These are phyloP conservation scores for Steinernema scapterisci DNA, from an alignment of 2,888 invertebrate genomes.

Conservation along the genomic window DNA sequence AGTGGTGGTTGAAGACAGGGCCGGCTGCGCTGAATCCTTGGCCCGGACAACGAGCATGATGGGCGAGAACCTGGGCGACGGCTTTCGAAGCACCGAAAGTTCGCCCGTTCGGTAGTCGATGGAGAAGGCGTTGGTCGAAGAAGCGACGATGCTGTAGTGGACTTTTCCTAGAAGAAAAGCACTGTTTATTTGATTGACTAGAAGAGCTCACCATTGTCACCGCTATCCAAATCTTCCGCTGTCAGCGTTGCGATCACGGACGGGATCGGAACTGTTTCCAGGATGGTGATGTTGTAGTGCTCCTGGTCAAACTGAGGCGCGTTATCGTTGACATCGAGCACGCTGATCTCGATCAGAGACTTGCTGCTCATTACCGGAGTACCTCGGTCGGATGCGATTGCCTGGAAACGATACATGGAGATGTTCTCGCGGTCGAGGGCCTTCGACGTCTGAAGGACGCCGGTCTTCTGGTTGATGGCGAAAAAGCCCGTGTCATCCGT, in stretches of 20 bases:
- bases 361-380: constrained; percentile 50
- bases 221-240: constrained; percentile 89
- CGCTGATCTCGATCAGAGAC: constrained; percentile 60
- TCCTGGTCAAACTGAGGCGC: constrained; percentile 69
- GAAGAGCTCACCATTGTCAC: constrained; percentile 77
- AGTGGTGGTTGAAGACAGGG: constrained; percentile 90
- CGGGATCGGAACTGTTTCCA: constrained; percentile 84
- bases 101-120: constrained; percentile 92
- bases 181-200: background rate
- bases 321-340: constrained; percentile 66
- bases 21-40: constrained; percentile 92
- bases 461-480: constrained; percentile 87
- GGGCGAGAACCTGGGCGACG: constrained; percentile 57
- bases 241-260: constrained; percentile 78
- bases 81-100: constrained; percentile 67
- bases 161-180: constrained; percentile 70
- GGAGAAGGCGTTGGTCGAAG: constrained; percentile 81
- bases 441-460: constrained; percentile 86
- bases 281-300: constrained; percentile 76
- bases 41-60: constrained; percentile 88
- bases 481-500: constrained; percentile 71
- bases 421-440: constrained; percentile 83
- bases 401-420: constrained; percentile 79
- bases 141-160: constrained; percentile 90
- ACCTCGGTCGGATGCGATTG: constrained; percentile 60